A percentile compares a stretch with the other conserved stretches of the same genome.
Conservation (phyloP, 2,113 vertebrate genomes). For the Oenanthe melanoleuca region DNA sequence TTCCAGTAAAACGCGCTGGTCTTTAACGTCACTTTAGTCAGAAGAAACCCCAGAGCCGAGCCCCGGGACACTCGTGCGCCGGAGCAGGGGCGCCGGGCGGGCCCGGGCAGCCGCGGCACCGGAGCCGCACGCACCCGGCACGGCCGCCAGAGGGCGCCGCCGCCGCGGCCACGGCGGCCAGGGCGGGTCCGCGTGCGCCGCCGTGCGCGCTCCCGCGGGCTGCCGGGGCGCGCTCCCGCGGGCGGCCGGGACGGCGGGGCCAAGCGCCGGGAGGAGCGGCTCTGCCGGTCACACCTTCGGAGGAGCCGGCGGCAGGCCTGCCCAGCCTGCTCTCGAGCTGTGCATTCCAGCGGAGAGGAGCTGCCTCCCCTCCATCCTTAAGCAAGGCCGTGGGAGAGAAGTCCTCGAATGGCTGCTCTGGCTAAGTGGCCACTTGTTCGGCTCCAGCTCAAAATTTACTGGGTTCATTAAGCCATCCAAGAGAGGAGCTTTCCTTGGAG, state of each 20-base stretch:
- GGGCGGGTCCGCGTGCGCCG: no score
- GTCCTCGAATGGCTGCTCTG: not conserved
- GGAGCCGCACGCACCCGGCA: no score
- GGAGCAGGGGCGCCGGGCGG: not conserved
- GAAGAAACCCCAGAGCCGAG: accelerated
- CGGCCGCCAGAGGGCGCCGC: no score
- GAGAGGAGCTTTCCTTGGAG: not conserved
- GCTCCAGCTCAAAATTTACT: not conserved
- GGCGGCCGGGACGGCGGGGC: not conserved
- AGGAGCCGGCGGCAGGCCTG: accelerated
- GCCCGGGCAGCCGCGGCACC: not conserved
- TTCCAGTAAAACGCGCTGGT: not conserved
- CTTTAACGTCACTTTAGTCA: not conserved
- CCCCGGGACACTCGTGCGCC: accelerated
- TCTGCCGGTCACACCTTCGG: accelerated
- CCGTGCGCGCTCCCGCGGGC: not conserved
- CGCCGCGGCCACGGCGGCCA: no score
- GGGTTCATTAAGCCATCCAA: not conserved
- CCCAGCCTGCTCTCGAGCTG: accelerated
- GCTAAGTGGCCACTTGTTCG: not conserved
- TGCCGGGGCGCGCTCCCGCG: not conserved
- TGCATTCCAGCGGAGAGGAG: not conserved
- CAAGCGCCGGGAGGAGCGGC: not conserved
- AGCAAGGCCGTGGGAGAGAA: not conserved
- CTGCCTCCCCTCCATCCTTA: not conserved